phyloP scores from a whole-genome alignment of 2,797 vertebrate species.

The Pitangus sulphuratus region DNA sequence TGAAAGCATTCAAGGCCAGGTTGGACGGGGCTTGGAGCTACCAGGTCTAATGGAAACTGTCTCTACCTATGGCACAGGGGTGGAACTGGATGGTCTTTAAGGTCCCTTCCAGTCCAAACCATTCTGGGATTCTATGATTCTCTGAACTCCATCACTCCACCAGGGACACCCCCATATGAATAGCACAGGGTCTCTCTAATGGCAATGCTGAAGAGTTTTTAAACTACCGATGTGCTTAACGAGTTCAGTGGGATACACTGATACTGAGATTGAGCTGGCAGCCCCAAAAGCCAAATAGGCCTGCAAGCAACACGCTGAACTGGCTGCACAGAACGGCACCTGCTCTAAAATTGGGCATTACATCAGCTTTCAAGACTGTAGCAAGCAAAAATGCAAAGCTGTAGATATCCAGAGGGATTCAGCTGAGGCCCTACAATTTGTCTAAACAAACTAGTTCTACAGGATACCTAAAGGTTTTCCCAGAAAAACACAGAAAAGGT shows the following conservation, averaged over 20 bases:
- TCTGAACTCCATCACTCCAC: rapidly evolving
- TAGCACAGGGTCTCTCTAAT: neutral
- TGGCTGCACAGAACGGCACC: rapidly evolving
- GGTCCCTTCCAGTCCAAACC: neutral
- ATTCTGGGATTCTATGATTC: neutral
- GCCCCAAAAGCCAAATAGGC: neutral
- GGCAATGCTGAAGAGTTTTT: neutral
- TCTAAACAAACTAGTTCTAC: neutral
- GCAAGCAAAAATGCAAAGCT: neutral
- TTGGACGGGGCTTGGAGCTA: rapidly evolving
- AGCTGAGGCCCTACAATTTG: neutral
- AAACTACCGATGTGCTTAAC: rapidly evolving
- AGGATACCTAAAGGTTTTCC: neutral
- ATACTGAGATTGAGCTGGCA: neutral
- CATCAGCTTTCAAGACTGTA: neutral
- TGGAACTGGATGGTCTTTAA: neutral
- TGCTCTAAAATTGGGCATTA: neutral
- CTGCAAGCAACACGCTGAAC: neutral
- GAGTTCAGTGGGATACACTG: neutral
- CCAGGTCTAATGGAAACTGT: neutral
- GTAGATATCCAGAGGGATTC: neutral
- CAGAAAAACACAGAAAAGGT: neutral
- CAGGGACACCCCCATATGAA: neutral
- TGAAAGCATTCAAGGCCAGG: neutral
- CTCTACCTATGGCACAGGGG: neutral